These are phyloP conservation scores for Microctonus aethiopoides DNA, from an alignment of 2,888 invertebrate genomes.

Conservation along the genomic window DNA sequence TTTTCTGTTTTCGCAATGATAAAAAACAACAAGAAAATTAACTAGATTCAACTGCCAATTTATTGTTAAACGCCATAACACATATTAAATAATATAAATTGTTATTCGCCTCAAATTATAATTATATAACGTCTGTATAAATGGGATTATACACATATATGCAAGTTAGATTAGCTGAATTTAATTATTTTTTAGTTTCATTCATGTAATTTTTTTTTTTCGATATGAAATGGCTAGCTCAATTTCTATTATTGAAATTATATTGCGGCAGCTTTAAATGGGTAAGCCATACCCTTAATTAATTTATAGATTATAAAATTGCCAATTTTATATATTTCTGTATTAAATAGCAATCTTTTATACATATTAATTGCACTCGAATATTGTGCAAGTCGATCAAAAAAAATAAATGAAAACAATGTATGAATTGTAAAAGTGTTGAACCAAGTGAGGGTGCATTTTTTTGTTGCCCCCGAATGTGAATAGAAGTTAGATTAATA, in stretches of 20 bases:
- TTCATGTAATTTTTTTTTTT: slow-evolving; percentile 1
- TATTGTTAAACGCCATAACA: slow-evolving; percentile 56
- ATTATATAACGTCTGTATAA: slow-evolving; percentile 37
- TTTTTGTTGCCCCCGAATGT: slow-evolving; percentile 47
- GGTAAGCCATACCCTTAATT: slow-evolving; percentile 48
- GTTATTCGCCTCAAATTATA: slow-evolving; percentile 50
- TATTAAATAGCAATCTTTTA: neutral
- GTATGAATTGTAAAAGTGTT: neutral
- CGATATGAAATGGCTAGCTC: slow-evolving; percentile 17
- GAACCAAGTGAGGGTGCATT: slow-evolving; percentile 46
- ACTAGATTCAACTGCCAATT: slow-evolving; percentile 58
- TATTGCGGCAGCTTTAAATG: slow-evolving; percentile 53
- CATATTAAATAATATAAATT: slow-evolving; percentile 46
- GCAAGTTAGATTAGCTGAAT: neutral
- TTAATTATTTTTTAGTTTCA: slow-evolving; percentile 6
- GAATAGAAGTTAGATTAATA: neutral
- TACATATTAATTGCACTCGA: neutral
- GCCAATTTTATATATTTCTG: neutral
- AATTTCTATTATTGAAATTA: slow-evolving; percentile 38
- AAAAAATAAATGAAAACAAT: neutral
- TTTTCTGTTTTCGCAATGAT: slow-evolving; percentile 12
- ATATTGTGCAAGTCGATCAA: neutral
- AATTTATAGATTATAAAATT: neutral
- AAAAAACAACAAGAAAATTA: slow-evolving; percentile 37
- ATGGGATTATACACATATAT: neutral